phyloP scores from a whole-genome alignment of 2,888 invertebrate genomes.

The Leptura quadrifasciata region DNA sequence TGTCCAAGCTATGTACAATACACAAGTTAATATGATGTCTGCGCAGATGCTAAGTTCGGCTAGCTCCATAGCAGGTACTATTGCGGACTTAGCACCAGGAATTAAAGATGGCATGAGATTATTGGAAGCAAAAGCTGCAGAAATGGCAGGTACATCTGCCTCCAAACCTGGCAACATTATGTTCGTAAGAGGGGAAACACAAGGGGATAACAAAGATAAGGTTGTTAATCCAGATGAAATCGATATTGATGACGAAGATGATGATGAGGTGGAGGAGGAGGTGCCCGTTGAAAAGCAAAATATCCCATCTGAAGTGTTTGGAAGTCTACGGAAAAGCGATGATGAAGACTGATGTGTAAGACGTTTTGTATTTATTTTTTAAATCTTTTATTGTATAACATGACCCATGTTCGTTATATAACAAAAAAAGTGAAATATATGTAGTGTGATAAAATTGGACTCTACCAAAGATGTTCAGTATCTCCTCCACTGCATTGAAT shows the following conservation, averaged over 20 bases:
- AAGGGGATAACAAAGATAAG: constrained; percentile 82
- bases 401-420: too few relatives aligned
- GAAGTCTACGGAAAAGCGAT: constrained; percentile 79
- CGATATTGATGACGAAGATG: constrained; percentile 83
- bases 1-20: constrained; percentile 98
- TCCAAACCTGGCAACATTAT: constrained; percentile 79
- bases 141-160: constrained; percentile 76
- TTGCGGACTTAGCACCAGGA: constrained; percentile 84
- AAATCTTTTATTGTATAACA: too few relatives aligned
- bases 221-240: constrained; percentile 93
- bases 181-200: constrained; percentile 92
- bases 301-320: constrained; percentile 94
- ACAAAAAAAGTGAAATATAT: too few relatives aligned
- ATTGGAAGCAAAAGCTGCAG: constrained; percentile 89
- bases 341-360: constrained; percentile 39
- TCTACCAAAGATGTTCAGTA: too few relatives aligned
- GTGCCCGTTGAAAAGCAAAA: constrained; percentile 88
- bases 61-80: constrained; percentile 79
- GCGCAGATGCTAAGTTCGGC: constrained; percentile 95
- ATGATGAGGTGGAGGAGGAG: constrained; percentile 77
- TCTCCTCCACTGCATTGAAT: too few relatives aligned
- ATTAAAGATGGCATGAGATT: constrained; percentile 92
- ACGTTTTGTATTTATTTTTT: not conserved
- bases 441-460: too few relatives aligned
- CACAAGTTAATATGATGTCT: constrained; percentile 98